Conservation (phyloP, 2,797 vertebrate species). For the Thunnus albacares region DNA sequence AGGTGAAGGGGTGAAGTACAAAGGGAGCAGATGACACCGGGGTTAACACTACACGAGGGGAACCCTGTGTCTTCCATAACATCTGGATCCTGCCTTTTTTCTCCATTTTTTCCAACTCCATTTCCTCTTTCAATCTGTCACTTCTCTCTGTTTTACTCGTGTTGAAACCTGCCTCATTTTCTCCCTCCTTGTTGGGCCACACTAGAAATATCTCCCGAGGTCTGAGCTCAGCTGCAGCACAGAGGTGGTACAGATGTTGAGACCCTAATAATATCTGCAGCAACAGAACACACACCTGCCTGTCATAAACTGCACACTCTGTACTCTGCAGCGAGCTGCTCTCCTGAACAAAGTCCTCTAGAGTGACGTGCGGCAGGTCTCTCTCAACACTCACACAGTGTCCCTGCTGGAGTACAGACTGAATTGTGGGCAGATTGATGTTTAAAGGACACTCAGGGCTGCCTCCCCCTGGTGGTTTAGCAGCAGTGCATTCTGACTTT, state of each 20-base stretch:
- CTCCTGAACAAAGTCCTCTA: constrained; percentile 83
- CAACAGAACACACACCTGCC: constrained; percentile 84
- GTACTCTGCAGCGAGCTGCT: constrained; percentile 54
- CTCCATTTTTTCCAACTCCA: neutral
- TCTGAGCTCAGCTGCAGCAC: constrained; percentile 70
- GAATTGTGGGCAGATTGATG: constrained; percentile 41
- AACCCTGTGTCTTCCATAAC: constrained; percentile 72
- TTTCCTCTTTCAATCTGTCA: constrained; percentile 6
- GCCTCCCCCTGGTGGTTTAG: constrained; percentile 49
- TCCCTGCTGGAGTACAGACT: constrained; percentile 67
- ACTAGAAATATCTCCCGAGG: constrained; percentile 82
- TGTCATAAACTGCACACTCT: constrained; percentile 76
- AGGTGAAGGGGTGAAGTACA: neutral
- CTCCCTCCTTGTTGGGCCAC: constrained; percentile 62
- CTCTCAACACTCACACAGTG: constrained; percentile 68
- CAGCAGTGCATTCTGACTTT: constrained; percentile 16
- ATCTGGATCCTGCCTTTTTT: constrained; percentile 48
- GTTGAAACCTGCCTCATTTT: rapidly evolving
- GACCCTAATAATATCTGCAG: constrained; percentile 86
- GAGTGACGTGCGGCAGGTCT: constrained; percentile 85
- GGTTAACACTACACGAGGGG: constrained; percentile 84
- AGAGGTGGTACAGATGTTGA: constrained; percentile 76
- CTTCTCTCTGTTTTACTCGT: neutral
- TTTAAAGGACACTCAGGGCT: constrained; percentile 31
- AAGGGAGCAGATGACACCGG: constrained; percentile 26